Evolutionary conservation across 2,113 vertebrate species (phyloP).

Genomic region (Chlorocebus sabaeus): DNA sequence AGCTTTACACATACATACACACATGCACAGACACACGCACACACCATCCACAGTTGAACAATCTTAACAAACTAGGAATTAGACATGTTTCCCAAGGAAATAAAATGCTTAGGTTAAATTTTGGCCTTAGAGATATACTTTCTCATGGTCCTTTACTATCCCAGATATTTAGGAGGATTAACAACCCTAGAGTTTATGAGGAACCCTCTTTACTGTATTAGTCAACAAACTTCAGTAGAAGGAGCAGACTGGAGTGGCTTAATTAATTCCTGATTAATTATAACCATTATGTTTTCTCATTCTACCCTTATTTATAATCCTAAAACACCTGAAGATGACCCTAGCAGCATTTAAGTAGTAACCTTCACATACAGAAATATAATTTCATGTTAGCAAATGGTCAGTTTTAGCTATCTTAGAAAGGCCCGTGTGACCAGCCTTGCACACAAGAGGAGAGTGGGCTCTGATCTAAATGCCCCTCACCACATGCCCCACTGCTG

Average conservation of each 20-base stretch:
- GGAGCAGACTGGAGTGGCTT: neutral
- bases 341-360: neutral
- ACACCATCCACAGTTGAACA: neutral
- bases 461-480: neutral
- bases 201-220: neutral
- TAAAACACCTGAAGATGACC: neutral
- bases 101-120: conserved; percentile 59
- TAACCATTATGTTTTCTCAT: neutral
- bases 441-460: rapidly evolving
- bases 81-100: conserved; percentile 61
- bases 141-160: neutral
- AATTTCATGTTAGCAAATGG: neutral
- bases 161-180: conserved; percentile 40
- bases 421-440: neutral
- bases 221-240: neutral
- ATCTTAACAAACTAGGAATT: conserved; percentile 9
- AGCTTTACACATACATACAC: neutral
- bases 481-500: rapidly evolving
- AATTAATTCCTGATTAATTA: conserved; percentile 29
- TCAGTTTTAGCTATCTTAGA: neutral
- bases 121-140: neutral
- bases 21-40: too few relatives aligned
- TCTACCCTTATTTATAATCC: neutral
- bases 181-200: neutral
- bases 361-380: neutral